Evolutionary conservation across 1,140 invertebrate genomes (phyloP).

Genomic region (Drosophila paulistorum): DNA sequence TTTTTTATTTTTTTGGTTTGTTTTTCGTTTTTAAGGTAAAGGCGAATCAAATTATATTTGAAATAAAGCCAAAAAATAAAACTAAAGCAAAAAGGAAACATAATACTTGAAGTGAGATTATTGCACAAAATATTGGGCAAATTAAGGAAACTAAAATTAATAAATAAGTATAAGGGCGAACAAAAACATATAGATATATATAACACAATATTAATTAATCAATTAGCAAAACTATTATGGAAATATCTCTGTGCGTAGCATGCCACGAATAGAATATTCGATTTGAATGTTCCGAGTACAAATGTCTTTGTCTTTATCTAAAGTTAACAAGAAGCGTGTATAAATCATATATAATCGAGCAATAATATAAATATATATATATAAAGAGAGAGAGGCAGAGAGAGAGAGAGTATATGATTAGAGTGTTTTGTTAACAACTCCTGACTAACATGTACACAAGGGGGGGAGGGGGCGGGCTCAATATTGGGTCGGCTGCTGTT

Average conservation of each 20-base stretch:
- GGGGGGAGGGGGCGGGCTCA: neutral
- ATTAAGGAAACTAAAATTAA: constrained; percentile 20
- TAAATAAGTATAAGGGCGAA: constrained; percentile 23
- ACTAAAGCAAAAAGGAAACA: constrained; percentile 34
- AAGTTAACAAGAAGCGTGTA: constrained; percentile 6
- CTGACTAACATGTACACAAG: constrained; percentile 17
- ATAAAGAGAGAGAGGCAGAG: neutral
- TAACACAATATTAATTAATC: constrained; percentile 23
- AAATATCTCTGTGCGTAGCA: constrained; percentile 8
- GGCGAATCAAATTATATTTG: constrained; percentile 16
- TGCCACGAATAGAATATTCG: constrained; percentile 6
- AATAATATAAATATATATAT: neutral
- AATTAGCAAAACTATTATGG: neutral
- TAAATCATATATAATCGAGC: constrained; percentile 6
- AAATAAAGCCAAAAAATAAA: constrained; percentile 20
- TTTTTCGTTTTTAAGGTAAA: constrained; percentile 34
- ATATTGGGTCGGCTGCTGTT: neutral
- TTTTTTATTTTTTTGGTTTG: constrained; percentile 10
- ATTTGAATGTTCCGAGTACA: constrained; percentile 5
- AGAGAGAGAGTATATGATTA: constrained; percentile 8
- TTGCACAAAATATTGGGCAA: constrained; percentile 39
- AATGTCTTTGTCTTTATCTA: constrained; percentile 1
- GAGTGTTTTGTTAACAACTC: neutral
- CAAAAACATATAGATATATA: constrained; percentile 24
- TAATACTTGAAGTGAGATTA: constrained; percentile 54